Conservation (phyloP, 2,888 invertebrate genomes). For the Argyresthia albistria region DNA sequence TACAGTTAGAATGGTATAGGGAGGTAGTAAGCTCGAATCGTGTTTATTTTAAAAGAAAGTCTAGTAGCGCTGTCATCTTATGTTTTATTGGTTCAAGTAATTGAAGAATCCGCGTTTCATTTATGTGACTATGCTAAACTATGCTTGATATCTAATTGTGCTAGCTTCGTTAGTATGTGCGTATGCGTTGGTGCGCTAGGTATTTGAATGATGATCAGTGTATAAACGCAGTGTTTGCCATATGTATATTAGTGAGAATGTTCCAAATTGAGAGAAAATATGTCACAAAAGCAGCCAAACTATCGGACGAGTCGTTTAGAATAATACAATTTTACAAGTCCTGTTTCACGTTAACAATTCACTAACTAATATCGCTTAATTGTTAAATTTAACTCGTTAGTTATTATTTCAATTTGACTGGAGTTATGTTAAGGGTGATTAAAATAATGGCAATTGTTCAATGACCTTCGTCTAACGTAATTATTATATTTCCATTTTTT, state of each 20-base stretch:
- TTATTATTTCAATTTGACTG: constrained; percentile 62
- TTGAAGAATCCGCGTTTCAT: neutral
- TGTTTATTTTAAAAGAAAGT: constrained; percentile 10
- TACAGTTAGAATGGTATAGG: constrained; percentile 29
- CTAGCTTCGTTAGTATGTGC: constrained; percentile 2
- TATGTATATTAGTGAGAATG: constrained; percentile 62
- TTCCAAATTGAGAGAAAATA: constrained; percentile 41
- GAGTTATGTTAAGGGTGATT: constrained; percentile 47
- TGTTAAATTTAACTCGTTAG: constrained; percentile 59
- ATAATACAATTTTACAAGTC: constrained; percentile 17
- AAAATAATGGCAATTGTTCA: constrained; percentile 35
- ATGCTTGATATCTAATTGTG: constrained; percentile 16
- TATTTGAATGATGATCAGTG: constrained; percentile 4
- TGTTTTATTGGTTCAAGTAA: neutral
- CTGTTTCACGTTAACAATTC: constrained; percentile 47
- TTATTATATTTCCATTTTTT: constrained; percentile 51
- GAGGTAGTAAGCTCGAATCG: constrained; percentile 38
- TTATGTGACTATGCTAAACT: neutral
- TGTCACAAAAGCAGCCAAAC: constrained; percentile 40
- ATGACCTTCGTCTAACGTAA: constrained; percentile 49
- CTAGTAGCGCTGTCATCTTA: neutral
- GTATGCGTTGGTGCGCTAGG: neutral
- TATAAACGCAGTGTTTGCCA: constrained; percentile 52
- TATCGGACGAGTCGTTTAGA: constrained; percentile 18
- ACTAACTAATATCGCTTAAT: constrained; percentile 68